These are phyloP conservation scores for Drosophila meridiana DNA, from an alignment of 2,888 invertebrate genomes.

Conservation along the genomic window DNA sequence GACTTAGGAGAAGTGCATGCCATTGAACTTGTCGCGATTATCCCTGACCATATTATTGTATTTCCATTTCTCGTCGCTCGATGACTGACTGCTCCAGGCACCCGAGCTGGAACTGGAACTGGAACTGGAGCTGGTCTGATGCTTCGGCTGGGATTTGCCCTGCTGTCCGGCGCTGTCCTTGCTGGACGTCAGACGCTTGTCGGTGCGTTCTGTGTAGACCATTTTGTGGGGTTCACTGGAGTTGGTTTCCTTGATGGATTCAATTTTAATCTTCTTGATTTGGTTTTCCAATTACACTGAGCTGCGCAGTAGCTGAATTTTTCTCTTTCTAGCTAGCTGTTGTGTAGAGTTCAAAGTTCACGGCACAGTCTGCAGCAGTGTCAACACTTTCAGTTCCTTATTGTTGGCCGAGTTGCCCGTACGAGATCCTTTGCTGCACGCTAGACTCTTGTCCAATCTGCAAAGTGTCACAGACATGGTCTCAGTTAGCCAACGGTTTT, in stretches of 20 bases:
- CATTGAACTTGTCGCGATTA: constrained; percentile 83
- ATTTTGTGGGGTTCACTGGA: constrained; percentile 58
- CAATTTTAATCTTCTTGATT: constrained; percentile 28
- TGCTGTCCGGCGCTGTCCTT: constrained; percentile 52
- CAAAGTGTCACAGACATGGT: neutral
- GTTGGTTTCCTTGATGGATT: constrained; percentile 7
- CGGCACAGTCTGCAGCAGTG: constrained; percentile 84
- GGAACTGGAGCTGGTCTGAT: constrained; percentile 17
- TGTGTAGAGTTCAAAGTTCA: constrained; percentile 68
- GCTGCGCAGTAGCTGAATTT: constrained; percentile 35
- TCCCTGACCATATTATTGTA: constrained; percentile 83
- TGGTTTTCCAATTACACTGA: constrained; percentile 39
- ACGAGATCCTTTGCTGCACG: constrained; percentile 83
- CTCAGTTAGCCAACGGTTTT: neutral
- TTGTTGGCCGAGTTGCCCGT: constrained; percentile 84
- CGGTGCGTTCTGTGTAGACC: constrained; percentile 83
- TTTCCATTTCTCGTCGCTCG: constrained; percentile 82
- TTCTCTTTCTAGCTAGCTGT: neutral
- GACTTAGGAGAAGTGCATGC: constrained; percentile 82
- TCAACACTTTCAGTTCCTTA: constrained; percentile 84
- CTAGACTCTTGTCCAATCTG: constrained; percentile 83
- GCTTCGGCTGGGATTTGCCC: constrained; percentile 24
- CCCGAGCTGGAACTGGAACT: constrained; percentile 31
- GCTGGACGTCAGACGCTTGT: constrained; percentile 72
- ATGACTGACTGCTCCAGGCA: constrained; percentile 71